These are phyloP conservation scores for Xylota segnis DNA, from an alignment of 2,888 invertebrate species.

Conservation along the genomic window DNA sequence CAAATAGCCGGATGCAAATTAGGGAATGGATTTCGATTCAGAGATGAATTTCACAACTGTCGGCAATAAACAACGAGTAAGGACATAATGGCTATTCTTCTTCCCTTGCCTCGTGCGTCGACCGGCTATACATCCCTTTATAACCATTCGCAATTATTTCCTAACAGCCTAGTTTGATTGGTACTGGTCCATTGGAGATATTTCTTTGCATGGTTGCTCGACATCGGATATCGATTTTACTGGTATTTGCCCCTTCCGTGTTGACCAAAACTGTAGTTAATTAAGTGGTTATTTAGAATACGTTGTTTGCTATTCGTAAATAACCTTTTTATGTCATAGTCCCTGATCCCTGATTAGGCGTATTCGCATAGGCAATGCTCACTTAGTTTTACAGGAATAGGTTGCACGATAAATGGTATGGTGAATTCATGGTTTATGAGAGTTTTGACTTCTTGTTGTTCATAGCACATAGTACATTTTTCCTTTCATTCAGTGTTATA, in stretches of 20 bases:
- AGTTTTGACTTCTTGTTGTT: background rate
- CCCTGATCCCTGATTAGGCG: constrained; percentile 14
- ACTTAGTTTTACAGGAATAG: background rate
- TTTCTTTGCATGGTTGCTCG: constrained; percentile 21
- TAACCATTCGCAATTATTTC: constrained; percentile 35
- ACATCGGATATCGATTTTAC: constrained; percentile 36
- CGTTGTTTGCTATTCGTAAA: constrained; percentile 21
- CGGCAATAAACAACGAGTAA: background rate
- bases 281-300: constrained; percentile 30
- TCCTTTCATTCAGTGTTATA: background rate
- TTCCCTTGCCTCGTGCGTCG: constrained; percentile 5
- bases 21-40: constrained; percentile 1
- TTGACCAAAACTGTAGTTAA: constrained; percentile 28
- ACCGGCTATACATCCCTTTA: constrained; percentile 1
- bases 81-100: constrained; percentile 24
- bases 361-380: background rate
- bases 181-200: constrained; percentile 2
- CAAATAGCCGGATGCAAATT: constrained; percentile 10
- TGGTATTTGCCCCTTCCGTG: constrained; percentile 12
- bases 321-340: constrained; percentile 15
- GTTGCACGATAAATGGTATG: constrained; percentile 4
- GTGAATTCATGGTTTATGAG: background rate
- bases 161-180: constrained; percentile 17
- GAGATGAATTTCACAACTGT: constrained; percentile 31
- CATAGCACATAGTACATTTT: background rate